Evolutionary conservation across 1,140 invertebrate species (phyloP).

Genomic region (Zaprionus africanus): DNA sequence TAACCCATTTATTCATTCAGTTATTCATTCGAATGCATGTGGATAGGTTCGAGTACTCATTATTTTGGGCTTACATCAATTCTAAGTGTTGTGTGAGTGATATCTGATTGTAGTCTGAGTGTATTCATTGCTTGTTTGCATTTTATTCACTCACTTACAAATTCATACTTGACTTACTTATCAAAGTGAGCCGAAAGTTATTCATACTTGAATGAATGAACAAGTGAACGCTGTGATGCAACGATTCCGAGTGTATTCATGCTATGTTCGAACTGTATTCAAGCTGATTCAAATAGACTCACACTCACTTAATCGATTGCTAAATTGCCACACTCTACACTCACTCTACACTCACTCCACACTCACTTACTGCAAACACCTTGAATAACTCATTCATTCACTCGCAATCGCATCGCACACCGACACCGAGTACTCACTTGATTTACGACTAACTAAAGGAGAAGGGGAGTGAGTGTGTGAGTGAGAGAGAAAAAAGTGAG

Average conservation of each 20-base stretch:
- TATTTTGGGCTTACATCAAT: no score
- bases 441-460: conserved; percentile 44
- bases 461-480: neutral
- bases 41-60: no score
- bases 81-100: no score
- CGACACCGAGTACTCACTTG: conserved; percentile 40
- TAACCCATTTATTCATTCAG: neutral
- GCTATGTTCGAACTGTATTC: no score
- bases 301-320: neutral
- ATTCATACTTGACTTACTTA: no score
- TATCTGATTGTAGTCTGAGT: no score
- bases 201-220: neutral
- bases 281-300: neutral
- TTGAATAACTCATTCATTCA: conserved; percentile 24
- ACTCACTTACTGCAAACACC: neutral
- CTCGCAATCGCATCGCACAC: conserved; percentile 4
- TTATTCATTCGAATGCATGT: neutral
- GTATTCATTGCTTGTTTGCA: no score
- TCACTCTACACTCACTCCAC: neutral
- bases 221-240: neutral
- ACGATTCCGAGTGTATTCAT: neutral
- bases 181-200: no score
- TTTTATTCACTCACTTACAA: no score
- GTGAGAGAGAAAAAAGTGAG: conserved; percentile 11
- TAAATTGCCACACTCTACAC: neutral